Evolutionary conservation across 2,888 invertebrate genomes (phyloP).

Genomic region (Neoaliturus tenellus): DNA sequence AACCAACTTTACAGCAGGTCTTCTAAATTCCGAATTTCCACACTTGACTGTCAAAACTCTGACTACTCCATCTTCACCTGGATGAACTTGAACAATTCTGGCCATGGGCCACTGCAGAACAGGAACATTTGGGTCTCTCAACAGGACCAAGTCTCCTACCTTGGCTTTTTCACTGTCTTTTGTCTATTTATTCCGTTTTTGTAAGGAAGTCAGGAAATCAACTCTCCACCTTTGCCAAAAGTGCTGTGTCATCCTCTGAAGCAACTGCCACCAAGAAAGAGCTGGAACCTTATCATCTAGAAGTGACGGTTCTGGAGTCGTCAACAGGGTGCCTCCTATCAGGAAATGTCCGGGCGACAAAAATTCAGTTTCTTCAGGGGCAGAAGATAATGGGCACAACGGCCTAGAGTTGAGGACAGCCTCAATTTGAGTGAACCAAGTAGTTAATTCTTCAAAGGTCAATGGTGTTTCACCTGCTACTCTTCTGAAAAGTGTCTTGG

Average conservation of each 20-base stretch:
- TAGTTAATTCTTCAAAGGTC: slow-evolving; percentile 67
- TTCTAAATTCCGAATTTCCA: slow-evolving; percentile 58
- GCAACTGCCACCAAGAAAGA: slow-evolving; percentile 66
- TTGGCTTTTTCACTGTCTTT: slow-evolving; percentile 52
- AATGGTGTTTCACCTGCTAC: slow-evolving; percentile 62
- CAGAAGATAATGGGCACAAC: slow-evolving; percentile 65
- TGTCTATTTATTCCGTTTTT: slow-evolving; percentile 67
- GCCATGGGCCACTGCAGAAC: slow-evolving; percentile 66
- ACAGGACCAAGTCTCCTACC: slow-evolving; percentile 65
- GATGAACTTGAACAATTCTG: slow-evolving; percentile 63
- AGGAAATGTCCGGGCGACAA: slow-evolving; percentile 69
- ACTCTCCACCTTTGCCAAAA: slow-evolving; percentile 67
- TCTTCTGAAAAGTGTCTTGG: slow-evolving; percentile 66
- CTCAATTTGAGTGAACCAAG: slow-evolving; percentile 66
- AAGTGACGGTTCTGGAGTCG: slow-evolving; percentile 67
- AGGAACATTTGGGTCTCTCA: slow-evolving; percentile 65
- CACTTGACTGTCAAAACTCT: slow-evolving; percentile 66
- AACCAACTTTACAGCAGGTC: slow-evolving; percentile 59
- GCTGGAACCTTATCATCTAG: too few species aligned
- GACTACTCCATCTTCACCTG: slow-evolving; percentile 66
- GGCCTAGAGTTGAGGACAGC: slow-evolving; percentile 68
- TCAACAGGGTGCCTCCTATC: slow-evolving; percentile 63
- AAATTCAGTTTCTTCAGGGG: slow-evolving; percentile 63
- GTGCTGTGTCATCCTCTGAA: slow-evolving; percentile 65
- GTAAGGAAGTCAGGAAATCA: slow-evolving; percentile 66